Evolutionary conservation across 1,140 invertebrate species (phyloP), one percentile per base, ranked within the genome.

Genomic region (Saccostrea cuccullata): DNA sequence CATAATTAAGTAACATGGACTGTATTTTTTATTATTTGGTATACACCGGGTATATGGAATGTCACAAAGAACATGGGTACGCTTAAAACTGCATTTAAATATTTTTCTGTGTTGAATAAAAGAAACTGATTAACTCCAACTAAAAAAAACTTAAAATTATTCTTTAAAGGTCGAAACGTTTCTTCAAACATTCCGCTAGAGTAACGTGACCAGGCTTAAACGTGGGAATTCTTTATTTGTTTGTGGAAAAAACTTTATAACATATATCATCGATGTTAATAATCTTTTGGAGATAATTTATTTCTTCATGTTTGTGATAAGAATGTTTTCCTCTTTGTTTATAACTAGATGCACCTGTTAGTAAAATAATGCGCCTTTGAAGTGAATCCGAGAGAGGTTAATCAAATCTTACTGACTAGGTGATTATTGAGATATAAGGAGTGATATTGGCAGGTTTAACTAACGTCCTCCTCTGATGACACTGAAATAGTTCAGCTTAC

Each of bases 321-420:
- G 3, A 77, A 30, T 6, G 2, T 30, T 77, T 26, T 77, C 70
- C 26, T 77, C 12, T 77, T 36, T 36, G 26, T 26, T 40, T 47
- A 47, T 47, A 47, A 6, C 47, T 47, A 47, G 1, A 3, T 77
- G 30, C 26, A 15, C 26, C 6, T 77, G 30, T 77, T 30, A 4
- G 70, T 30, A 30, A 30, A 30, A 36, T 36, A 77, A 77, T 77
- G 70, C 1, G 70, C 70, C 70, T 77, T 77, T 77, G 70, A 77
- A 77, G 70, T 77, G 26, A 64, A 17, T 9, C 58, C n/a, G 15
- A 64, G 17, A 20, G 17, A 64, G 17, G 58, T 15, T n/a, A 64
- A 20, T 20, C 58, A 20, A 64, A 64, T 64, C 13, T 36, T 77
- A 30, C 11, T 11, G 70, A 77, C 26, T 77, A 26, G 30, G 70